Conservation (phyloP, 2,113 vertebrate genomes). For the Abramis brama region DNA sequence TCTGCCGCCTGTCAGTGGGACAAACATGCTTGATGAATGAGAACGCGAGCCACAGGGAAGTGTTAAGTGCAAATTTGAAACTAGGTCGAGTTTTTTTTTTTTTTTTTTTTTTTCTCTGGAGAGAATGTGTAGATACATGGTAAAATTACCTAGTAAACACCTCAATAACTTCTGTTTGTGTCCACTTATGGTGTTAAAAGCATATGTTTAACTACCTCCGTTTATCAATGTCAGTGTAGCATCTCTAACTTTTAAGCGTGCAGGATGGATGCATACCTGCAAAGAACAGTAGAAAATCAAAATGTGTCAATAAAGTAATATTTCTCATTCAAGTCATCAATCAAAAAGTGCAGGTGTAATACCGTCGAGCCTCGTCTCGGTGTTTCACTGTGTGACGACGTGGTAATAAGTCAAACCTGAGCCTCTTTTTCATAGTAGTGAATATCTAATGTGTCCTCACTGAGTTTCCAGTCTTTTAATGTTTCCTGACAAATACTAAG, state of each 20-base stretch:
- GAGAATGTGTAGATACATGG: constrained; percentile 1
- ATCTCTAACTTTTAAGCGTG: neutral
- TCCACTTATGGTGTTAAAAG: constrained; percentile 28
- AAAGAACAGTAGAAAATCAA: constrained; percentile 15
- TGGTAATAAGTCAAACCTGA: constrained; percentile 35
- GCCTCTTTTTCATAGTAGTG: constrained; percentile 6
- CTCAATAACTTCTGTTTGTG: constrained; percentile 18
- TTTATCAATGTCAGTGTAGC: constrained; percentile 26
- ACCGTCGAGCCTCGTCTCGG: neutral
- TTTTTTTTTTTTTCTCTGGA: neutral
- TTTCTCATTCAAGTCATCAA: constrained; percentile 28
- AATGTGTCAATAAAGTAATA: constrained; percentile 31
- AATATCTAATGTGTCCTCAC: constrained; percentile 30
- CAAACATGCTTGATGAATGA: constrained; percentile 86
- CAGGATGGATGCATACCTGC: neutral
- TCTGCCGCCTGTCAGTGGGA: constrained; percentile 81
- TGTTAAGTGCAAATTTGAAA: constrained; percentile 85
- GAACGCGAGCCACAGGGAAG: constrained; percentile 80
- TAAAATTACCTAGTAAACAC: constrained; percentile 41
- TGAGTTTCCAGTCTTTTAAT: constrained; percentile 41
- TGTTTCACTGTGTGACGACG: constrained; percentile 8
- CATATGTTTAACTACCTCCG: constrained; percentile 11
- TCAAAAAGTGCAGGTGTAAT: constrained; percentile 30
- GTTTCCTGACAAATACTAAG: constrained; percentile 47
- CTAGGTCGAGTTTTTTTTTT: constrained; percentile 49